Conservation (phyloP, 2,113 vertebrate species). For the Xiphophorus couchianus region DNA sequence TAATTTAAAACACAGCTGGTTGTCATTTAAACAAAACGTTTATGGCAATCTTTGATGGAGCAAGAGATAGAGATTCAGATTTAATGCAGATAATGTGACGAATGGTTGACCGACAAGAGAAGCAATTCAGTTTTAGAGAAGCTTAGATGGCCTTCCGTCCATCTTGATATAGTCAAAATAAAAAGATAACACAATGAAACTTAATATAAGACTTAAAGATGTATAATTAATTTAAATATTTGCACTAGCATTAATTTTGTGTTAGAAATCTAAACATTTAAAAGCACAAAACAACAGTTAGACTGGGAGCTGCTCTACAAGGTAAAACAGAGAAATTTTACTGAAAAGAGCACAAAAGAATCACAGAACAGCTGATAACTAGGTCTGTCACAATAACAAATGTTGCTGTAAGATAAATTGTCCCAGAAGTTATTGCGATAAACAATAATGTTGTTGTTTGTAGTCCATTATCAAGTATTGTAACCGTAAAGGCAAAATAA, state of each 20-base stretch:
- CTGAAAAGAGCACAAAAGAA: background rate
- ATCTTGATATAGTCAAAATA: background rate
- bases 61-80: background rate
- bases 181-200: background rate
- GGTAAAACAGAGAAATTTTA: constrained; percentile 12
- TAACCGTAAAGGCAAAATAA: too few species aligned
- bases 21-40: background rate
- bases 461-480: too few species aligned
- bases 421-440: too few species aligned
- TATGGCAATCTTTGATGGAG: background rate
- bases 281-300: background rate
- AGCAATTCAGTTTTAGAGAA: background rate
- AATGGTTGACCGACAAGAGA: background rate
- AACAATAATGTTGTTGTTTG: too few species aligned
- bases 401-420: too few species aligned
- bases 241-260: background rate
- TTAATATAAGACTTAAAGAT: background rate
- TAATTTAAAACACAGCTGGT: background rate
- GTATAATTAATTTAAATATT: background rate
- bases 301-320: background rate
- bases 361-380: background rate
- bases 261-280: background rate
- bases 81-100: too few species aligned
- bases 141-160: background rate
- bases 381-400: too few species aligned